Percentiles rank a stretch among this genome's conserved stretches.
Conservation (phyloP, 2,888 invertebrate genomes). For the Pyrochroa serraticornis region DNA sequence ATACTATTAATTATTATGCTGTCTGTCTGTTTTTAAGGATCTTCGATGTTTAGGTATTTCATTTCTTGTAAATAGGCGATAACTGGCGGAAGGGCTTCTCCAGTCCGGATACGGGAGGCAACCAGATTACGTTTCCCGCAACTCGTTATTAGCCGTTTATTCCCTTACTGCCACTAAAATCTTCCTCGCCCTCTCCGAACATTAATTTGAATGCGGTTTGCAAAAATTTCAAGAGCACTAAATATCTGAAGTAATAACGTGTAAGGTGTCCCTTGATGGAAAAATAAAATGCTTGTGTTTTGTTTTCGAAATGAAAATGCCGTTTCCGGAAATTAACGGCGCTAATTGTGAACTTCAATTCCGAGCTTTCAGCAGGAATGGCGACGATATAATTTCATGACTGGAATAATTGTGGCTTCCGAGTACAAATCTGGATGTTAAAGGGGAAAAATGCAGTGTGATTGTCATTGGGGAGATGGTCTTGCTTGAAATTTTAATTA, state of each 20-base stretch:
- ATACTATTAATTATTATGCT: constrained; percentile 49
- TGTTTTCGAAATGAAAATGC: not conserved
- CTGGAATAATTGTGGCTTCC: not conserved
- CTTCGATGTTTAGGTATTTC: constrained; percentile 53
- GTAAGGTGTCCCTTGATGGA: not conserved
- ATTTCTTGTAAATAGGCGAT: constrained; percentile 41
- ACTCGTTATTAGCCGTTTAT: no score
- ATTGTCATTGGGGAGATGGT: no score
- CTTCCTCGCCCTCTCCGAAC: not conserved
- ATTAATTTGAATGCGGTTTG: not conserved
- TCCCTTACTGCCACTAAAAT: no score
- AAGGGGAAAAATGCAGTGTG: no score
- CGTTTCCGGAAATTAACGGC: constrained; percentile 1
- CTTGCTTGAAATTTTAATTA: not conserved
- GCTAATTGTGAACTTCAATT: constrained; percentile 3
- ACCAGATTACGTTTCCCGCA: no score
- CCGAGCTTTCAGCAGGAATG: constrained; percentile 3
- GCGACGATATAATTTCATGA: constrained; percentile 3
- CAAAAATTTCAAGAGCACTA: not conserved
- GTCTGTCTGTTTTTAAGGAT: constrained; percentile 41
- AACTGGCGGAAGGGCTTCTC: no score
- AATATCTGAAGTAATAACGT: not conserved
- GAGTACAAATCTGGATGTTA: no score
- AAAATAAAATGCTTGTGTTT: not conserved
- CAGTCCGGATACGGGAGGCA: no score